phyloP scores from a whole-genome alignment of 2,113 vertebrate genomes.

The Elanoides forficatus region DNA sequence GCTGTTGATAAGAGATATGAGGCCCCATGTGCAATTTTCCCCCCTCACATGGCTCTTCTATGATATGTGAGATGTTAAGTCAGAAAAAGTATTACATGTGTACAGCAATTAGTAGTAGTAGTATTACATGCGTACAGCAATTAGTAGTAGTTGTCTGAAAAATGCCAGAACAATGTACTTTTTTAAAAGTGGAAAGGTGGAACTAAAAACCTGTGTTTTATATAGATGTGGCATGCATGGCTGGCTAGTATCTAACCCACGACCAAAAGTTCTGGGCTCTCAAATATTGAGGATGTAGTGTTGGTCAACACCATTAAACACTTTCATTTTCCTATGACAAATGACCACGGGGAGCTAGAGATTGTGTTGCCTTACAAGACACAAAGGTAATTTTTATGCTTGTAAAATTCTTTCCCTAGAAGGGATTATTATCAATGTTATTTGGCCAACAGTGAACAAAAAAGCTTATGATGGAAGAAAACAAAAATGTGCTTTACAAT shows the following conservation, averaged over 20 bases:
- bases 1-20: not conserved
- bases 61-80: not conserved
- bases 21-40: not conserved
- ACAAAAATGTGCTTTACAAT: not conserved
- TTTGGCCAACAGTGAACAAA: constrained; percentile 36
- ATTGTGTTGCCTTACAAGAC: constrained; percentile 29
- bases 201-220: not conserved
- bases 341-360: constrained; percentile 5
- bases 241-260: not conserved
- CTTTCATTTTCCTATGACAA: constrained; percentile 47
- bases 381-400: constrained; percentile 49
- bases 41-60: not conserved
- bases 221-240: not conserved
- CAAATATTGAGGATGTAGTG: not conserved
- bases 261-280: not conserved
- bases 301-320: constrained; percentile 20
- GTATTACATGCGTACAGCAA: not conserved
- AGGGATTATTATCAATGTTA: constrained; percentile 45
- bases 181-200: not conserved
- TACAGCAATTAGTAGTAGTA: not conserved
- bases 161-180: not conserved
- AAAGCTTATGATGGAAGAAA: not conserved
- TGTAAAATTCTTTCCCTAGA: constrained; percentile 27
- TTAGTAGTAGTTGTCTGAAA: not conserved
- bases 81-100: not conserved